Base-by-base conservation (phyloP, 2,113 vertebrate genomes). In the Ophthalmolycus amberensis region DNA sequence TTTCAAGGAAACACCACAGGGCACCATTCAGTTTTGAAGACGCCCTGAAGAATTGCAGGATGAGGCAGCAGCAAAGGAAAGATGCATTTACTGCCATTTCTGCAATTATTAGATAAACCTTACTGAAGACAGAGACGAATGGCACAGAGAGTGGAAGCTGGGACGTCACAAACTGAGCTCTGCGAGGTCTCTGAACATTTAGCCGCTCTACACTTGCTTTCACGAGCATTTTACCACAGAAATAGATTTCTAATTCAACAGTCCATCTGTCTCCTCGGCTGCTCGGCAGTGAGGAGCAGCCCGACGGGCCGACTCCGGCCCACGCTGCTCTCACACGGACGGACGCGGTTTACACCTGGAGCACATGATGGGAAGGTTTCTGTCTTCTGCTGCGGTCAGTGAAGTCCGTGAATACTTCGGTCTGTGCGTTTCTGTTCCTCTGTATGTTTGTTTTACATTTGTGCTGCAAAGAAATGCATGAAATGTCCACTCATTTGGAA, bases 231-330 rank as follows among this genome's bases (percentile, higher is more conserved):
- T 5, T 18, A 60, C 22, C 71, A 84, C 63, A 76, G 72, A 85
- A 83, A 83, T 76, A 87, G 74, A 59, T 80, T 81, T 69, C 67
- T 60, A 75, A 83, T 85, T 83, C 76, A 58, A 68, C 73, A 27
- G 48, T 88, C 87, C 90, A 82, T 86, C 85, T 89, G 85, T 86
- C 75, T 54, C n/a, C 67, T 82, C 83, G 86, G 85, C 77, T 77
- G 72, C 79, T 90, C 79, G 14, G 65, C 73, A 42, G 44, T 6
- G 42, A 70, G 32, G 75, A 56, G 34, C 56, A 71, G 71, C 59
- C 66, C 68, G 44, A 48, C 76, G 9, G 42, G 42, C 14, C 42
- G 42, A 44, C 14, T 46, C 44, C 44, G 44, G 44, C 68, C 86
- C 86, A 80, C 67, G 56, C 84, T 84, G 70, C 66, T 60, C 71